These are phyloP conservation scores for Cyanocitta stelleri DNA, from an alignment of 2,113 vertebrate genomes.

Conservation along the genomic window DNA sequence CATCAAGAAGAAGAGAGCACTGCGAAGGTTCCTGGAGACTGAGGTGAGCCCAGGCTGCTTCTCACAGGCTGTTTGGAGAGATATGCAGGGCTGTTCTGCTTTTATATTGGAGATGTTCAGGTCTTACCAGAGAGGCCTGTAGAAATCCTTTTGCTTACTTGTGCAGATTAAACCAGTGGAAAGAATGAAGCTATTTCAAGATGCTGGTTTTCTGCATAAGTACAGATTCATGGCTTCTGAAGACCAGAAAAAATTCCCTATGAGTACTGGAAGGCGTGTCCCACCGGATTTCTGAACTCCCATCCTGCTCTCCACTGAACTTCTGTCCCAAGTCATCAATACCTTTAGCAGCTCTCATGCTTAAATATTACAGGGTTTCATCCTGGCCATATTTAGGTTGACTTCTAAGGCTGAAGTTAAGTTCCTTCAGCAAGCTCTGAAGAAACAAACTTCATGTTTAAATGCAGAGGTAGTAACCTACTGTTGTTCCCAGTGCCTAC, in stretches of 20 bases:
- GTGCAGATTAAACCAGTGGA: background rate
- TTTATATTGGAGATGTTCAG: background rate
- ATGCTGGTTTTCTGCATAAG: background rate
- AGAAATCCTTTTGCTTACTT: background rate
- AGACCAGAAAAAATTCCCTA: background rate
- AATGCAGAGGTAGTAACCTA: background rate
- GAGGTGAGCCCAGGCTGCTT: constrained; percentile 77
- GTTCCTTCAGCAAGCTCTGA: background rate
- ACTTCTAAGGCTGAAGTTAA: background rate
- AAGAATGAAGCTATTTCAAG: background rate
- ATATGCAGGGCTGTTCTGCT: background rate
- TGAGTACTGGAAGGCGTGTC: background rate
- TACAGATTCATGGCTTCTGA: background rate
- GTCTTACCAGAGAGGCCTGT: background rate
- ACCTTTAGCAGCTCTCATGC: background rate
- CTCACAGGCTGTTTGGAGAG: background rate
- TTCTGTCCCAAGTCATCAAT: background rate
- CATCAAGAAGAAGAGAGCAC: constrained; percentile 95
- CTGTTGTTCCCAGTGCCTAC: background rate
- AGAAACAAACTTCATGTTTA: background rate
- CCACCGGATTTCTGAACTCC: background rate
- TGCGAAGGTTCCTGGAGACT: constrained; percentile 92
- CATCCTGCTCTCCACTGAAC: background rate
- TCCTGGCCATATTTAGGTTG: background rate
- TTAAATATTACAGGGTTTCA: background rate